Conservation (phyloP, 2,797 vertebrate species). For the Acestrorhynchus altus region DNA sequence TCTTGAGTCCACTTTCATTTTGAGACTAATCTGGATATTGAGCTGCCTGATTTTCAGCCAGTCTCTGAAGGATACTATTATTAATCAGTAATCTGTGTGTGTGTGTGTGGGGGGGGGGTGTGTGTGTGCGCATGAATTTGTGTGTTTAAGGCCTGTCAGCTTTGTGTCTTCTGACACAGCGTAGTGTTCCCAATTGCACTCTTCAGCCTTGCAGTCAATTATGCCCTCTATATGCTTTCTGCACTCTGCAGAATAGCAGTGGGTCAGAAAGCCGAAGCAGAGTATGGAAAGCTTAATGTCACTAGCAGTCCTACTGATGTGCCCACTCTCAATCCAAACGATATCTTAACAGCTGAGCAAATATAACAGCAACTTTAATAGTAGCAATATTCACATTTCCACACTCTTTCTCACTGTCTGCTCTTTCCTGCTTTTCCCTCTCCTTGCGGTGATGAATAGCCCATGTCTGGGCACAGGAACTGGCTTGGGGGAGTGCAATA, state of each 20-base stretch:
- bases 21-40: constrained; percentile 32
- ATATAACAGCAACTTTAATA: constrained; percentile 52
- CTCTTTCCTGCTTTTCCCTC: not conserved
- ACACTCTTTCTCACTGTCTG: constrained; percentile 15
- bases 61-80: constrained; percentile 14
- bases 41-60: constrained; percentile 16
- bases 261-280: constrained; percentile 30
- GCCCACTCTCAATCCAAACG: constrained; percentile 68
- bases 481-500: constrained; percentile 69
- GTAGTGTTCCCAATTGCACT: constrained; percentile 44
- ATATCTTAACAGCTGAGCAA: constrained; percentile 69
- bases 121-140: constrained; percentile 29
- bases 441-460: constrained; percentile 71
- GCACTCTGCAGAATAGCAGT: constrained; percentile 42
- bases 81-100: constrained; percentile 19
- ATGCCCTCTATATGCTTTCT: constrained; percentile 44
- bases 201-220: constrained; percentile 55
- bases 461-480: constrained; percentile 67
- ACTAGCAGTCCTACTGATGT: constrained; percentile 62
- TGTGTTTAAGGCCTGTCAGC: constrained; percentile 45
- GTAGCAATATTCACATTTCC: constrained; percentile 51
- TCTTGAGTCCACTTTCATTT: constrained; percentile 31
- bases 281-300: constrained; percentile 63
- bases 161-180: constrained; percentile 43
- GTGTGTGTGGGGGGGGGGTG: constrained; percentile 22